Evolutionary conservation across 2,797 vertebrate genomes (phyloP), one percentile per base, ranked within the genome.

Genomic region (Agapornis canus): DNA sequence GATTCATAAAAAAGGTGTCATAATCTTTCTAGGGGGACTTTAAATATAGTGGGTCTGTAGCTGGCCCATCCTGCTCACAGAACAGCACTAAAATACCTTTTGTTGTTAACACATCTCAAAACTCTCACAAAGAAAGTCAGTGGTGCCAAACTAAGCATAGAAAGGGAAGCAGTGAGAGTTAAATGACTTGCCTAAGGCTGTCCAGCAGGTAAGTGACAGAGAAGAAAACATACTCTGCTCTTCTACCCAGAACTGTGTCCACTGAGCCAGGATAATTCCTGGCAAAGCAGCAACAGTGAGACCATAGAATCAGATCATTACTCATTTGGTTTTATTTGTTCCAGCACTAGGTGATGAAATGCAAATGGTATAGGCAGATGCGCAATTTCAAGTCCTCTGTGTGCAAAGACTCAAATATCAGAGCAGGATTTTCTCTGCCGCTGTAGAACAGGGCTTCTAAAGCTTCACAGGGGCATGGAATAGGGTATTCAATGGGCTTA

Each of bases 341-440:
- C 66, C 91, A 94, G 85, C 51, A 35, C 11, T 66, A 88, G 91
- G 94, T 92, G 94, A 86, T 84, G 92, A 96, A 96, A 96, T 94
- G 94, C 89, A 93, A 96, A 96, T 76, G 88, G 92, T 93, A 40
- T 69, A 76, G 95, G 81, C 94, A 94, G 94, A 96, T 89, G 90
- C 13, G 0, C 86, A 37, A 51, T 89, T 90, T 86, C 92, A 92
- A 90, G 69, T 76, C 82, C 73, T 91, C 79, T 70, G 66, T 91
- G 87, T 73, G 80, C 10, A 40, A 70, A 13, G 9, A 31, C 80
- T 94, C 80, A 56, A 83, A 42, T 63, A 68, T 69, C 2, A 0
- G 73, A 64, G 91, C 23, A 48, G 6, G 42, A 31, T 70, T 77
- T 82, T 73, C 82, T 70, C 73, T 88, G 23, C 56, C 54, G 91